Evolutionary conservation across 2,113 vertebrate genomes (phyloP).

Genomic region (Pedionomus torquatus): DNA sequence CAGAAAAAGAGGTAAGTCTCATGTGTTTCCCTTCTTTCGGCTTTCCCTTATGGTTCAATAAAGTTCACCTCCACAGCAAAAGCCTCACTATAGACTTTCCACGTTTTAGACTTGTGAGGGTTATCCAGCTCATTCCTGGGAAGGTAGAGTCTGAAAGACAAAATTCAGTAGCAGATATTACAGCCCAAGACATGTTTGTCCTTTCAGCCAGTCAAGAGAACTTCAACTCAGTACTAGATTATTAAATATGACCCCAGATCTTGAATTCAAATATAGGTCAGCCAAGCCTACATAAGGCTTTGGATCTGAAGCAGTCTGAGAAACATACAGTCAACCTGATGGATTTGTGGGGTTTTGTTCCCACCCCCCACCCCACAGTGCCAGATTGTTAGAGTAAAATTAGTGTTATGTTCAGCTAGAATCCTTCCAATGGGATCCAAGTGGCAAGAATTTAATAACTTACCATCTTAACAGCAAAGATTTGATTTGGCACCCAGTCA

Average conservation of each 20-base stretch:
- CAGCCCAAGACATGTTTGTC: neutral
- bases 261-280: neutral
- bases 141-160: slow-evolving; percentile 84
- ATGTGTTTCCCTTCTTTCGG: neutral
- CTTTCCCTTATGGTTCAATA: slow-evolving; percentile 7
- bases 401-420: neutral
- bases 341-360: neutral
- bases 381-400: neutral
- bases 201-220: neutral
- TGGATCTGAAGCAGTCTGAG: neutral
- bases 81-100: slow-evolving; percentile 86
- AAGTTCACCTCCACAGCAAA: slow-evolving; percentile 89
- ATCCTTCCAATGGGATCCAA: neutral
- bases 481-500: neutral
- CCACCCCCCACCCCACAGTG: too few relatives aligned
- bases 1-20: neutral
- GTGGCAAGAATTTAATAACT: neutral
- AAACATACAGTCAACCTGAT: neutral
- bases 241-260: neutral
- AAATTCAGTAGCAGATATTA: neutral
- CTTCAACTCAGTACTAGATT: neutral
- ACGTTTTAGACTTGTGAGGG: slow-evolving; percentile 89
- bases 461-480: neutral
- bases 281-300: neutral
- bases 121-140: slow-evolving; percentile 92